Evolutionary conservation across 2,888 invertebrate genomes (phyloP).

Genomic region (Drosophila conformis): DNA sequence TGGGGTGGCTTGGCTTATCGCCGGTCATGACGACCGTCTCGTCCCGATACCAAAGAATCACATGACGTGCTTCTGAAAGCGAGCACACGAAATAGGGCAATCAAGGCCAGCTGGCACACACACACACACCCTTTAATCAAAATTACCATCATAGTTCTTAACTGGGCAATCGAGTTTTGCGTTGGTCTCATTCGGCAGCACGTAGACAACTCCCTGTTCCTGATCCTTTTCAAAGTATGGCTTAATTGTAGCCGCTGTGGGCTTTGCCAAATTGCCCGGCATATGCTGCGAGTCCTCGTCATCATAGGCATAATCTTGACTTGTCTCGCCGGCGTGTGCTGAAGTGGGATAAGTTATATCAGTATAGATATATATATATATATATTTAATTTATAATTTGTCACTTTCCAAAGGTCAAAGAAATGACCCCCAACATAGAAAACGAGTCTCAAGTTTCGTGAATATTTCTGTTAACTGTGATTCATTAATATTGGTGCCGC

Average conservation of each 20-base stretch:
- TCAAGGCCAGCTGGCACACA: background rate
- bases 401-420: background rate
- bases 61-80: constrained; percentile 45
- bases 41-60: constrained; percentile 59
- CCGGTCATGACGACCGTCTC: constrained; percentile 34
- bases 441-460: background rate
- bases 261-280: constrained; percentile 58
- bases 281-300: constrained; percentile 48
- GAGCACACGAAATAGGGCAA: background rate
- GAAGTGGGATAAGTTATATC: background rate
- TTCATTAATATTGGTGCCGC: background rate
- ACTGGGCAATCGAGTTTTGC: constrained; percentile 65
- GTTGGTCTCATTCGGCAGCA: constrained; percentile 31
- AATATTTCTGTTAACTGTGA: background rate
- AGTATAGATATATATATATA: no score
- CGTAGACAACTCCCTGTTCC: constrained; percentile 33
- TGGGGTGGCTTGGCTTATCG: constrained; percentile 13
- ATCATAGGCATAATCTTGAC: constrained; percentile 22
- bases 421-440: background rate
- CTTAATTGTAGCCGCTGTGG: constrained; percentile 34
- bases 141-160: constrained; percentile 60
- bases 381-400: background rate
- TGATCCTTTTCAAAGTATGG: constrained; percentile 63
- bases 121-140: constrained; percentile 13
- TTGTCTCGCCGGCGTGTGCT: constrained; percentile 27